phyloP scores from a whole-genome alignment of 2,888 invertebrate species.

The Sesamia inferens region DNA sequence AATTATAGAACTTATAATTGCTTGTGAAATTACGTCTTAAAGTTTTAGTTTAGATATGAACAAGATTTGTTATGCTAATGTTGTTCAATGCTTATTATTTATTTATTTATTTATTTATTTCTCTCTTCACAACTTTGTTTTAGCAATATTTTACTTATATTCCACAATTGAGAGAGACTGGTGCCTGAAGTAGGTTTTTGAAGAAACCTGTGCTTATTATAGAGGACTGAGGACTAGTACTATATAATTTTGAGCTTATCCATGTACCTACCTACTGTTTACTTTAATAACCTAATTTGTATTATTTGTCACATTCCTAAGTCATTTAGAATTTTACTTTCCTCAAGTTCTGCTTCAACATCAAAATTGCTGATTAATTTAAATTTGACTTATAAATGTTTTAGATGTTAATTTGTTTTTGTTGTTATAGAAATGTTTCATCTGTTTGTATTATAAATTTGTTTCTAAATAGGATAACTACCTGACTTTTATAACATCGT shows the following conservation, averaged over 20 bases:
- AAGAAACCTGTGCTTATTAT: slow-evolving; percentile 32
- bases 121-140: too few species aligned
- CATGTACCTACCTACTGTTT: slow-evolving; percentile 8
- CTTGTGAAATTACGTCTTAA: slow-evolving; percentile 13
- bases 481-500: neutral
- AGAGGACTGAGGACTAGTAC: slow-evolving; percentile 10
- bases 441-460: neutral
- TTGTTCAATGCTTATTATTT: slow-evolving; percentile 40
- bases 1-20: slow-evolving; percentile 33
- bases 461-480: neutral
- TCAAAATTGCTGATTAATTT: slow-evolving; percentile 20
- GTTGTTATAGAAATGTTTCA: slow-evolving; percentile 7
- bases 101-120: too few species aligned
- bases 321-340: slow-evolving; percentile 9
- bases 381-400: slow-evolving; percentile 29
- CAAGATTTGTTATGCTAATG: slow-evolving; percentile 31
- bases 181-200: too few species aligned
- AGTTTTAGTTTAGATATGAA: slow-evolving; percentile 15
- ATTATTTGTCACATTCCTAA: slow-evolving; percentile 9
- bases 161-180: too few species aligned
- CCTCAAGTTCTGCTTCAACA: slow-evolving; percentile 1
- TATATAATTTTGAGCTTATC: slow-evolving; percentile 33
- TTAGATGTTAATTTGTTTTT: slow-evolving; percentile 22
- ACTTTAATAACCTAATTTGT: slow-evolving; percentile 36
- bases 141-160: too few species aligned